Conservation (phyloP, 2,797 vertebrate genomes). For the Eremophila alpestris region DNA sequence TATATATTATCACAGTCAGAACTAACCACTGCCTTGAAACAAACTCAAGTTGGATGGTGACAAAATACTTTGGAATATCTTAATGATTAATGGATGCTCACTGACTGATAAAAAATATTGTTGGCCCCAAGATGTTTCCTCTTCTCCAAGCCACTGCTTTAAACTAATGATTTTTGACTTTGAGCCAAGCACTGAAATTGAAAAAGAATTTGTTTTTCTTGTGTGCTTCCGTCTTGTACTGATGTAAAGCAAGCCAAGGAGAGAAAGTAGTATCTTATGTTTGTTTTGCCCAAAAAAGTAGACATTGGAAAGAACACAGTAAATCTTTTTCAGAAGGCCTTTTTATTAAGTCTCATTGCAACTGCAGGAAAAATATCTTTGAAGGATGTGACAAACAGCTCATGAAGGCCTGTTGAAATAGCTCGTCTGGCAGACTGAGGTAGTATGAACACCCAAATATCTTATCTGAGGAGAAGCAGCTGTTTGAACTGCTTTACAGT, state of each 20-base stretch:
- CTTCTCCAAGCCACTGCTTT: conserved; percentile 28
- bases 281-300: conserved; percentile 44
- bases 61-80: background rate
- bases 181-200: conserved; percentile 32
- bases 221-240: background rate
- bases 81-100: conserved; percentile 21
- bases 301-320: background rate
- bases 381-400: conserved; percentile 22
- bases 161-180: conserved; percentile 40
- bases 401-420: background rate
- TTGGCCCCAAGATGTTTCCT: conserved; percentile 33
- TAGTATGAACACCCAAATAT: conserved; percentile 11
- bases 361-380: conserved; percentile 1
- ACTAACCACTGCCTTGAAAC: background rate
- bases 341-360: background rate
- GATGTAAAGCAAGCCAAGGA: conserved; percentile 10
- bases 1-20: background rate
- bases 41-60: background rate
- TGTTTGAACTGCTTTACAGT: conserved; percentile 8
- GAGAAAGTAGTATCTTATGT: background rate
- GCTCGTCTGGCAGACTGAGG: conserved; percentile 29
- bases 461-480: conserved; percentile 64
- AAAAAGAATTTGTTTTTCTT: conserved; percentile 44
- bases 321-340: background rate
- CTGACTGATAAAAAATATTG: conserved; percentile 25